Evolutionary conservation across 2,888 invertebrate species (phyloP).

Genomic region (Acanthosoma haemorrhoidale): DNA sequence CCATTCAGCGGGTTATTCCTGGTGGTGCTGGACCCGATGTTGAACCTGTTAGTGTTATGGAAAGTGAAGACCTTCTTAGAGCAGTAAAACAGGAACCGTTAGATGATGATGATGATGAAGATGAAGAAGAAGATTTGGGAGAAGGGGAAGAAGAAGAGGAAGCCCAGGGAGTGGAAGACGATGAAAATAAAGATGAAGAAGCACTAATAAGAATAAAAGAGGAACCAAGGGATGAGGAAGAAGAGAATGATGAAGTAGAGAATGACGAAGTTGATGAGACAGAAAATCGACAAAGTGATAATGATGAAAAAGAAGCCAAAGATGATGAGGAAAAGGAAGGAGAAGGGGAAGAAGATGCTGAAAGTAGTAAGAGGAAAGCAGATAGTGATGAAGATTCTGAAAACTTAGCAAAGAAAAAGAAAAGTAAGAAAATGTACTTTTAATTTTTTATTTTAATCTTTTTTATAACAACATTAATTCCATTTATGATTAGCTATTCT

Average conservation of each 20-base stretch:
- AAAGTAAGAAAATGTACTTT: no score
- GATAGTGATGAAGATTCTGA: slow-evolving; percentile 21
- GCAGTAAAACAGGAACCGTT: slow-evolving; percentile 37
- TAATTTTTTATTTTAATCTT: no score
- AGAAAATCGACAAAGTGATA: slow-evolving; percentile 33
- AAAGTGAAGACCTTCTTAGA: slow-evolving; percentile 35
- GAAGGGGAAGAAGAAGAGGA: slow-evolving; percentile 37
- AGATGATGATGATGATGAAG: slow-evolving; percentile 31
- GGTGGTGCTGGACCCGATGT: not conserved
- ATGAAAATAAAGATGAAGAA: slow-evolving; percentile 35
- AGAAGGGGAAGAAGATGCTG: not conserved
- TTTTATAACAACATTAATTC: no score
- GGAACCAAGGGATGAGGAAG: slow-evolving; percentile 23
- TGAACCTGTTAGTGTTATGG: slow-evolving; percentile 32
- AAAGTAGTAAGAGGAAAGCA: slow-evolving; percentile 18
- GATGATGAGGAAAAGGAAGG: not conserved
- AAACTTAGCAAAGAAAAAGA: slow-evolving; percentile 7
- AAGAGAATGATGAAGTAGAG: slow-evolving; percentile 28
- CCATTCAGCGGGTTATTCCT: slow-evolving; percentile 51
- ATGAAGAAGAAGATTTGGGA: slow-evolving; percentile 38
- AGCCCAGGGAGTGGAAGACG: slow-evolving; percentile 32
- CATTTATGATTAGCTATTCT: no score
- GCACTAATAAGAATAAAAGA: slow-evolving; percentile 21
- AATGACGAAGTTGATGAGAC: slow-evolving; percentile 31
- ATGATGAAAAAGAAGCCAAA: not conserved